Percentiles rank a stretch among this genome's conserved stretches.
phyloP scores from a whole-genome alignment of 2,113 vertebrate species.

The Seriola aureovittata region DNA sequence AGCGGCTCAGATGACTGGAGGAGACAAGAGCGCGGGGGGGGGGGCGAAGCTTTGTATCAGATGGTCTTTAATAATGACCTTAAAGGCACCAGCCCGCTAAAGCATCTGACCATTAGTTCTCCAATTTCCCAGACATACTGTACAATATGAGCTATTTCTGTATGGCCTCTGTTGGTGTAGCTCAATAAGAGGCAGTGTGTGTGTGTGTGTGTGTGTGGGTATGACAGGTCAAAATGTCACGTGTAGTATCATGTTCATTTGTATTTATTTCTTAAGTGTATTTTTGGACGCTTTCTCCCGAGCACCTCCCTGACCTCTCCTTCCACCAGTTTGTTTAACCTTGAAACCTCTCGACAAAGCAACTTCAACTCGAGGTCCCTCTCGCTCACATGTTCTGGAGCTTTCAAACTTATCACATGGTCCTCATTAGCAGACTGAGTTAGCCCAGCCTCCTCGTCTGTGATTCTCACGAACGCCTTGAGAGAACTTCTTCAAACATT shows the following conservation, averaged over 20 bases:
- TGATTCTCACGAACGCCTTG: no score
- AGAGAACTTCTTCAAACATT: no score
- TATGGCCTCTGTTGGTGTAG: not conserved
- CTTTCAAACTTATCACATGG: not conserved
- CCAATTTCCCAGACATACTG: not conserved
- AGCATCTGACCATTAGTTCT: not conserved
- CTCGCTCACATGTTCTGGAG: not conserved
- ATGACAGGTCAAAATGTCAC: not conserved
- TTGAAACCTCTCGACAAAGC: no score
- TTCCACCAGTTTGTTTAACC: no score
- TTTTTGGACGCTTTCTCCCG: not conserved
- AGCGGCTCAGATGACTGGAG: constrained; percentile 33
- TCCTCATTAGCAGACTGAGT: not conserved
- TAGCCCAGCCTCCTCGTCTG: not conserved
- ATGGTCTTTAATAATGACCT: constrained; percentile 49
- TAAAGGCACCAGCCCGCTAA: constrained; percentile 1
- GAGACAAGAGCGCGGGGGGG: constrained; percentile 34
- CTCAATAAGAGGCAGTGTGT: not conserved
- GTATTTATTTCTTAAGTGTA: not conserved
- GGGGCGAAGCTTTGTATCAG: constrained; percentile 28
- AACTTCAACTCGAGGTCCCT: no score
- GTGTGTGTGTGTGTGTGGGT: not conserved
- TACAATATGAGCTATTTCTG: not conserved
- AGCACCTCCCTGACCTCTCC: no score
- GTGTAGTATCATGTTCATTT: not conserved